These are phyloP conservation scores for Megalonaias nervosa DNA, from an alignment of 1,140 invertebrate genomes.

Conservation along the genomic window DNA sequence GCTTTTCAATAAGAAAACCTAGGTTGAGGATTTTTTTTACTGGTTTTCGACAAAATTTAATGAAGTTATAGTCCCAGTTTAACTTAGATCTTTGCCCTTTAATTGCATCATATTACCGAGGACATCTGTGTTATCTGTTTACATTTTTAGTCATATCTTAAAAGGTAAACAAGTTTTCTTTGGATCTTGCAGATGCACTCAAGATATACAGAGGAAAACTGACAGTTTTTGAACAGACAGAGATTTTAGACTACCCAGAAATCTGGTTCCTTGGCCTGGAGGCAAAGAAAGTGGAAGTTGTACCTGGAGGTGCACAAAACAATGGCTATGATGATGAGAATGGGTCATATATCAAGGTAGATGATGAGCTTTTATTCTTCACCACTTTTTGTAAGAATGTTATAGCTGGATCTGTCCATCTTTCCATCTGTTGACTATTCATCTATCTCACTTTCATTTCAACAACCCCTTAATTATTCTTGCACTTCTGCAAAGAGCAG, in stretches of 20 bases:
- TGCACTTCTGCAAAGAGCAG: no score
- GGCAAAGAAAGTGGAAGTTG: slow-evolving; percentile 66
- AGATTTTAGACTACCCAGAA: slow-evolving; percentile 68
- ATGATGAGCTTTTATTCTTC: background rate
- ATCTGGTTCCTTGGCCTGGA: slow-evolving; percentile 69
- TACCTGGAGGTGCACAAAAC: slow-evolving; percentile 61
- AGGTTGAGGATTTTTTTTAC: background rate
- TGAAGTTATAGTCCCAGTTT: no score
- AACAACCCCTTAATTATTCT: no score
- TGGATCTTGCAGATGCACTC: slow-evolving; percentile 62
- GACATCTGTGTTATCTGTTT: no score
- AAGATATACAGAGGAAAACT: slow-evolving; percentile 65
- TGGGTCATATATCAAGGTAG: slow-evolving; percentile 70
- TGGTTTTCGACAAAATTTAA: background rate
- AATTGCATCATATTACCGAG: no score
- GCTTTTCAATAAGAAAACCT: no score
- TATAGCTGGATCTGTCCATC: no score
- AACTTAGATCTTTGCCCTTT: no score
- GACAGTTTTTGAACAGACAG: slow-evolving; percentile 67
- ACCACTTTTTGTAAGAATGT: no score
- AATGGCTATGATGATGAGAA: slow-evolving; percentile 71
- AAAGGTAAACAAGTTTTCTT: slow-evolving; percentile 1
- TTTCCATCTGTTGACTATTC: no score
- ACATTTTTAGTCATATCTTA: no score
- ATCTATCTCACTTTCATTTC: no score